Percentiles rank a stretch among this genome's conserved stretches.
These are phyloP conservation scores for Ameiurus melas DNA, from an alignment of 2,113 vertebrate genomes.

Conservation along the genomic window DNA sequence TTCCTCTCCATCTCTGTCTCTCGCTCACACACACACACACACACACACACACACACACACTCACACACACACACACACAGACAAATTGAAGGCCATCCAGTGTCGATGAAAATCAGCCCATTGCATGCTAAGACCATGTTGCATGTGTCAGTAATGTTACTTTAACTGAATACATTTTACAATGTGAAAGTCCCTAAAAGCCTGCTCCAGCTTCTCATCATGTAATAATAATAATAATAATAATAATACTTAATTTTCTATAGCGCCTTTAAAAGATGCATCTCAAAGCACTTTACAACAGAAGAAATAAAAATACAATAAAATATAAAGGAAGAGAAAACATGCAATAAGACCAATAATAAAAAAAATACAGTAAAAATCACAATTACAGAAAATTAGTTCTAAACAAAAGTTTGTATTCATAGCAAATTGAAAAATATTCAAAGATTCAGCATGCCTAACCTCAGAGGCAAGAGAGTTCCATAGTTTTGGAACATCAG, in stretches of 20 bases:
- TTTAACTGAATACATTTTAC: background rate
- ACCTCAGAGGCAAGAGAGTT: background rate
- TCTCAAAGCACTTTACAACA: too few relatives aligned
- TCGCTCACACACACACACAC: background rate
- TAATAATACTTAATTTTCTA: too few relatives aligned
- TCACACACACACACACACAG: background rate
- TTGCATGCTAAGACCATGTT: slow-evolving; percentile 26
- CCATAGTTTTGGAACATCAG: too few relatives aligned
- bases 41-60: slow-evolving; percentile 2
- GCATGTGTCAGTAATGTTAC: background rate
- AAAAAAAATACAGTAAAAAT: too few relatives aligned
- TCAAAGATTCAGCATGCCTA: background rate
- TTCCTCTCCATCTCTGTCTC: background rate
- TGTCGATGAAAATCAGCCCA: slow-evolving; percentile 38
- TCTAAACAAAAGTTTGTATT: too few relatives aligned
- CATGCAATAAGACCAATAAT: too few relatives aligned
- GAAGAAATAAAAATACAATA: too few relatives aligned
- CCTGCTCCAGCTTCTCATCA: background rate
- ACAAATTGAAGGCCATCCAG: slow-evolving; percentile 45
- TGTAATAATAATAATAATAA: background rate
- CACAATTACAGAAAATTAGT: too few relatives aligned
- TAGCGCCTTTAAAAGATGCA: too few relatives aligned
- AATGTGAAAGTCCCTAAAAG: background rate
- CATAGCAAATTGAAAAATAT: too few relatives aligned
- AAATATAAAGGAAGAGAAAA: too few relatives aligned